Base-by-base conservation (phyloP, 2,888 invertebrate species). In the Lysandra coridon region DNA sequence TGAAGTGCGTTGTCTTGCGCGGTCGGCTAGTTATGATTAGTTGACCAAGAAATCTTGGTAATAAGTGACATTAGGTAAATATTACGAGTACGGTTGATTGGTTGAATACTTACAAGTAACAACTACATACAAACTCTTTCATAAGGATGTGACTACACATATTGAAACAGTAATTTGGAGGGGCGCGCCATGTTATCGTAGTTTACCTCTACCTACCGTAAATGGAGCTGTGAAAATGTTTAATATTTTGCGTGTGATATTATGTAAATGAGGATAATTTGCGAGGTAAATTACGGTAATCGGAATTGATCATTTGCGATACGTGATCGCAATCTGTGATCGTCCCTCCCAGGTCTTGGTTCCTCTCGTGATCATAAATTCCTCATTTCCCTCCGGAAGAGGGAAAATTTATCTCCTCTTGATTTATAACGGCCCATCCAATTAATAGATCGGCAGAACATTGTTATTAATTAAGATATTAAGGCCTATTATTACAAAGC, bases 381-480 rank as follows among this genome's bases (percentile, higher is more conserved):
- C 53, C 53, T 76, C 76, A 33, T 76, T 76, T 57, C 30, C 57
- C 14, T 17, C 53, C 7, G 60, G 60, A 62, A 62, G 30, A 78
- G 84, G 85, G 89, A 88, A 87, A 91, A 92, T 92, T 88, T 88
- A 88, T 91, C 88, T 88, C 86, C 82, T 85, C 86, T 82, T 85
- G 85, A 87, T 89, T 88, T 87, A 88, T 88, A 85, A 82, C 84
- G 84, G 87, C 82, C 82, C 82, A 83, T 82, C 84, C 86, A 88
- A 88, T 88, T 87, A 87, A 88, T 86, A 85, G 83, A 83, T 84
- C 84, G 83, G 84, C 82, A 78, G 81, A 77, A 69, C 33, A 37
- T 69, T 69, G 33, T 69, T 69, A 69, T 37, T 69, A 69, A 69
- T 33, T 37, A 23, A 30, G 64, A 30, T 64, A 64, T 64, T 64